Conservation (phyloP, 2,113 vertebrate genomes). For the Callospermophilus lateralis region DNA sequence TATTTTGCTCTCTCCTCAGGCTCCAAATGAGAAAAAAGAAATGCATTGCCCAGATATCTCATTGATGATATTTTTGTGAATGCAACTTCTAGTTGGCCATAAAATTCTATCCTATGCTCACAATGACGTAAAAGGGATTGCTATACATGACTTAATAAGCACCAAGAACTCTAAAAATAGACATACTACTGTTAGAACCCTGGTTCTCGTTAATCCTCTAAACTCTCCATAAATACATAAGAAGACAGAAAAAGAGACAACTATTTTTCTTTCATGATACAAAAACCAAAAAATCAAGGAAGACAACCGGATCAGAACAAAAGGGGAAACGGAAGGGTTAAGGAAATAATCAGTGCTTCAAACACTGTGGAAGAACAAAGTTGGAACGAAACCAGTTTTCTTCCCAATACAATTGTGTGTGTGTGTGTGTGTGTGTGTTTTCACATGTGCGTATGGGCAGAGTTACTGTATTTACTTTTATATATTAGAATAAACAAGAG, state of each 20-base stretch:
- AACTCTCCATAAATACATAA: slow-evolving; percentile 33
- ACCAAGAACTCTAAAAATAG: slow-evolving; percentile 32
- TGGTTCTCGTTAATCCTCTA: slow-evolving; percentile 55
- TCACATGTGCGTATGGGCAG: fast-evolving
- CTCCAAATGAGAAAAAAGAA: neutral
- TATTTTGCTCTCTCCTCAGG: neutral
- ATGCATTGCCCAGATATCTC: neutral
- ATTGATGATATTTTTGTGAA: slow-evolving; percentile 41
- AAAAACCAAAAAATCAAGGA: slow-evolving; percentile 32
- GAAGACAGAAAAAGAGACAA: neutral
- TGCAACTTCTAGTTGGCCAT: neutral
- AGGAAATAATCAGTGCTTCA: slow-evolving; percentile 7
- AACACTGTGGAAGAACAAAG: slow-evolving; percentile 18
- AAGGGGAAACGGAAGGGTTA: slow-evolving; percentile 13
- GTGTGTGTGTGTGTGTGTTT: fast-evolving
- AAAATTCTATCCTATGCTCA: slow-evolving; percentile 10
- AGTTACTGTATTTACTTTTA: neutral
- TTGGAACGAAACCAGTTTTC: neutral
- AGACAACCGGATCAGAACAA: slow-evolving; percentile 30
- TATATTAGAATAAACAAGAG: neutral
- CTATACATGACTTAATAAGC: neutral
- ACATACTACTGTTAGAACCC: neutral
- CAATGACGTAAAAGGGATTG: neutral
- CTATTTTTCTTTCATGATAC: slow-evolving; percentile 29
- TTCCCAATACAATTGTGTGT: neutral